phyloP scores from a whole-genome alignment of 1,140 invertebrate genomes.

The Glossosoma conforme region DNA sequence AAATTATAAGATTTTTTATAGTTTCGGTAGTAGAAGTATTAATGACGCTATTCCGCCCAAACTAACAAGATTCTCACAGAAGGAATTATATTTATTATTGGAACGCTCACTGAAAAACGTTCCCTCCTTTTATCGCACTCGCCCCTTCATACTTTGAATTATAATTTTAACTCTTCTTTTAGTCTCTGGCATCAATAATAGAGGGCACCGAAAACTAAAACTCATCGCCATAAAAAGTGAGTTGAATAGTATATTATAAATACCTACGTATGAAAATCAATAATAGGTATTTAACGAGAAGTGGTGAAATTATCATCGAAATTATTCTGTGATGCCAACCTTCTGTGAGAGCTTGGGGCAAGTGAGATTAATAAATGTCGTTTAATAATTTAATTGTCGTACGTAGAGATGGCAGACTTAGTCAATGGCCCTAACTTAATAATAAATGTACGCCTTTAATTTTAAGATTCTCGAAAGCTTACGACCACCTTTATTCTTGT shows the following conservation, averaged over 20 bases:
- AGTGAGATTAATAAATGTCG: slow-evolving; percentile 30
- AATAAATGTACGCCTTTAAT: slow-evolving; percentile 11
- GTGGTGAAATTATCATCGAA: too few relatives aligned
- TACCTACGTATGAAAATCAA: too few relatives aligned
- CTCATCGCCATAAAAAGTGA: too few relatives aligned
- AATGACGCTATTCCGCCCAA: slow-evolving; percentile 23
- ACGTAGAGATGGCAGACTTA: slow-evolving; percentile 14
- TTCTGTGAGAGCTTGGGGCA: slow-evolving; percentile 26
- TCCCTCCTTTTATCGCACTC: not conserved
- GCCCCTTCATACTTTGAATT: too few relatives aligned
- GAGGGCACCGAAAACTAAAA: too few relatives aligned
- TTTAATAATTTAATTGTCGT: slow-evolving; percentile 21
- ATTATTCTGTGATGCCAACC: slow-evolving; percentile 18
- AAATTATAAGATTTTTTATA: slow-evolving; percentile 20
- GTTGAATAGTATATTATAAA: too few relatives aligned
- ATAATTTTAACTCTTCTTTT: too few relatives aligned
- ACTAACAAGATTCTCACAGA: slow-evolving; percentile 20
- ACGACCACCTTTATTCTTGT: slow-evolving; percentile 3
- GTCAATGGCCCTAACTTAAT: slow-evolving; percentile 22
- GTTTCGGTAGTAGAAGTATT: slow-evolving; percentile 19
- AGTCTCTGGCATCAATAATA: too few relatives aligned
- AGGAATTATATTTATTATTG: slow-evolving; percentile 6
- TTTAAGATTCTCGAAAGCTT: slow-evolving; percentile 11
- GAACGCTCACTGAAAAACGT: too few relatives aligned
- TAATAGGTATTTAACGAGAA: too few relatives aligned